Percentiles rank a stretch among this genome's conserved stretches.
These are phyloP conservation scores for Echinometra lucunter DNA, from an alignment of 53 echinoderm and acorn worm species.

Conservation along the genomic window DNA sequence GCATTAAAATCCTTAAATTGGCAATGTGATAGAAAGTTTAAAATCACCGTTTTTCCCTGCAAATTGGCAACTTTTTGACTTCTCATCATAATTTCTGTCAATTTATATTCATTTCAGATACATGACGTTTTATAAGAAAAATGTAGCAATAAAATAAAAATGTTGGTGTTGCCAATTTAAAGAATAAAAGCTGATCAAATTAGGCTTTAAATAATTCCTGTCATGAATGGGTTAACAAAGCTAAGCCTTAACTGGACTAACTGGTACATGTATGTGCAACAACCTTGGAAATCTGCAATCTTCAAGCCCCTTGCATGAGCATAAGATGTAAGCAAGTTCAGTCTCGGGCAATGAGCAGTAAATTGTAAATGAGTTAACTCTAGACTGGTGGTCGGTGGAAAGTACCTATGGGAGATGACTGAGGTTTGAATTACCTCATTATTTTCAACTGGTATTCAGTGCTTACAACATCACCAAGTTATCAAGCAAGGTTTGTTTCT, in stretches of 20 bases:
- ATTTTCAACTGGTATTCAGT: conserved; percentile 1
- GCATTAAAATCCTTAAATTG: no score
- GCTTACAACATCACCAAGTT: not conserved
- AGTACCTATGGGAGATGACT: not conserved
- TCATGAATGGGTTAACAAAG: no score
- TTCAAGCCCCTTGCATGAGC: not conserved
- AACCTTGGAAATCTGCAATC: not conserved
- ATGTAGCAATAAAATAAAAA: no score
- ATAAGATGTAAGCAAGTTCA: not conserved
- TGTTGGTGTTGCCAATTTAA: no score
- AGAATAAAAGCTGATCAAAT: no score
- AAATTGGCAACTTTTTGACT: no score
- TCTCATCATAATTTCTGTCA: no score
- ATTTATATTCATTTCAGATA: no score
- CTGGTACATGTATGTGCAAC: not conserved
- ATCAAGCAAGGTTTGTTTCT: not conserved
- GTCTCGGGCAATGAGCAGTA: not conserved
- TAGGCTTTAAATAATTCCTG: no score
- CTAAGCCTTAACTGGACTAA: not conserved
- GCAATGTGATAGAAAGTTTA: no score
- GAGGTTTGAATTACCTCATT: conserved; percentile 10
- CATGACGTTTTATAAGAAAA: no score
- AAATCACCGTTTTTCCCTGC: no score
- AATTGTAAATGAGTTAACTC: not conserved
- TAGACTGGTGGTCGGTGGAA: not conserved